Evolutionary conservation across 2,888 invertebrate genomes (phyloP), one percentile per base, ranked within the genome.

Genomic region (Eurytoma adleriae): DNA sequence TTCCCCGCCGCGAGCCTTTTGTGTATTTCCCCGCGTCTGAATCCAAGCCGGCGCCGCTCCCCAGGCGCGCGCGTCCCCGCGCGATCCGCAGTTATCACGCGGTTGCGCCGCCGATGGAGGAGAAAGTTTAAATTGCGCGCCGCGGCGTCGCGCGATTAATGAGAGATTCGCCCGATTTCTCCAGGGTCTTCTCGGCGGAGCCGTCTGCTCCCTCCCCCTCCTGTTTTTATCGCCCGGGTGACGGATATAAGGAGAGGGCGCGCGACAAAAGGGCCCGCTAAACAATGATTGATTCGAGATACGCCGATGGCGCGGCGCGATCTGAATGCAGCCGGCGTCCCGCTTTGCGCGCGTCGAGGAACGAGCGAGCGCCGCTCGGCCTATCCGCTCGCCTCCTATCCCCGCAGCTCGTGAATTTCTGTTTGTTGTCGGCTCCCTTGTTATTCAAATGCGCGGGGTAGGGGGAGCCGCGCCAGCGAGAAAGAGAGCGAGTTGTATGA

Each of bases 401-500:
- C 56, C 12, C 18, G 4, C 78, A 71, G 83, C 80, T 84, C 77
- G 84, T 82, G 83, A 85, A 83, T 84, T 83, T 84, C 82, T 84
- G 83, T 84, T 84, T 85, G 83, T 85, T 83, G 84, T 83, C 83
- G 75, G 83, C 71, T 80, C 75, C 80, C 83, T 84, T 84, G 84
- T 85, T 84, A 84, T 85, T 85, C 83, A 83, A 84, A 84, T 85
- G 83, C 80, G 74, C 75, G 79, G 82, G 78, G 70, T 50, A 78
- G 74, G 77, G 50, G 50, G 73, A 79, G 62, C 40, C n/a, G 50
- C 24, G 20, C 27, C 54, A 73, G 30, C 13, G 27, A 18, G 72
- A 40, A 24, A 76, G 40, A 57, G 62, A 68, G n/a, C 62, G 40
- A 52, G 69, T 50, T 75, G 67, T 75, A 24, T 40, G 30, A 56